These are phyloP conservation scores for Erannis defoliaria DNA, from an alignment of 2,888 invertebrate species.

Conservation along the genomic window DNA sequence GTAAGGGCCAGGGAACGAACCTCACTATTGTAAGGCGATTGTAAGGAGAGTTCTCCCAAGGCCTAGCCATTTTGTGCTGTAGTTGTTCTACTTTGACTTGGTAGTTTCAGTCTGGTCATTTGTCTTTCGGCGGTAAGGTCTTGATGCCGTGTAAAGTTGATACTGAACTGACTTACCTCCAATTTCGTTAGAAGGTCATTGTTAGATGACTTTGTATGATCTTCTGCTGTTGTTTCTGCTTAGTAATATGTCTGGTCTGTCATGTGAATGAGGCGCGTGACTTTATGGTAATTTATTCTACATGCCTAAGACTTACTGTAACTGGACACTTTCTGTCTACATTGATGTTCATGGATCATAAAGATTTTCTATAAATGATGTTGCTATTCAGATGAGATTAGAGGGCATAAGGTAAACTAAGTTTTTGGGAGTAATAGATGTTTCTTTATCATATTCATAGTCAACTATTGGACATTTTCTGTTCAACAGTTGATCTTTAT, in stretches of 20 bases:
- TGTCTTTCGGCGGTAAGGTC: not conserved
- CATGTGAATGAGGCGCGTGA: slow-evolving; percentile 18
- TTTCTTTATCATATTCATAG: too few relatives aligned
- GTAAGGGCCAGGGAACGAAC: too few relatives aligned
- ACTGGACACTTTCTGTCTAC: not conserved
- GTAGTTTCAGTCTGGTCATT: not conserved
- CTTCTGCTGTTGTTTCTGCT: not conserved
- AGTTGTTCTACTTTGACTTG: not conserved
- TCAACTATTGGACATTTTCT: too few relatives aligned
- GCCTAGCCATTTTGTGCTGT: not conserved
- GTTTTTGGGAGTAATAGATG: not conserved
- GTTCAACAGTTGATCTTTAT: too few relatives aligned
- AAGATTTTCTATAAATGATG: not conserved
- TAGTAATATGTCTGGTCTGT: slow-evolving; percentile 10
- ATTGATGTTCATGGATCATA: not conserved
- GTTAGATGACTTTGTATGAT: slow-evolving; percentile 6
- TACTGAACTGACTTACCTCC: slow-evolving; percentile 8
- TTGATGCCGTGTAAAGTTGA: not conserved
- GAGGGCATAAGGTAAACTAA: not conserved
- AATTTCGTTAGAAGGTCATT: slow-evolving; percentile 12
- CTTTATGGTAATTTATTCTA: slow-evolving; percentile 7
- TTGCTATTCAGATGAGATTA: slow-evolving; percentile 1
- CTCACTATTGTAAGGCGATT: too few relatives aligned
- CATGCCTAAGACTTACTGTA: slow-evolving; percentile 11
- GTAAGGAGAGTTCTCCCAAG: too few relatives aligned